Base-by-base conservation (phyloP, 23 tunicate genomes). In the Styela clava region DNA sequence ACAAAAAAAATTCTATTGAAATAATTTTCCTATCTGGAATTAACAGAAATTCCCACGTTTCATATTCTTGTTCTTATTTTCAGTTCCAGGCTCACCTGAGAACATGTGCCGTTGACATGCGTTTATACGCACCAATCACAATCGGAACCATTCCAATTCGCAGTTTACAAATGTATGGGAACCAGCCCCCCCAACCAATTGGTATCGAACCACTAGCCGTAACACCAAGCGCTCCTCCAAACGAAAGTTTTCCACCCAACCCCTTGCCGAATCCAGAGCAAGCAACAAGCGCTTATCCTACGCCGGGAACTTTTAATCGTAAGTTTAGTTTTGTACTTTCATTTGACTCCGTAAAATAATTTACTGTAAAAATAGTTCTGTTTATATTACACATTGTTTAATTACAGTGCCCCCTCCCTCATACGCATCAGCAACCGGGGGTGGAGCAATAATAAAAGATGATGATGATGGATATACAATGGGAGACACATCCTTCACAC, bases 341-440 rank as follows among this genome's bases (percentile, higher is more conserved):
- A n/a, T n/a, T n/a, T n/a, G n/a, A n/a, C n/a, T n/a, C n/a, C n/a
- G n/a, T n/a, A n/a, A n/a, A n/a, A n/a, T n/a, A n/a, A n/a, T n/a
- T n/a, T n/a, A n/a, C n/a, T n/a, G n/a, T n/a, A n/a, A n/a, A n/a
- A n/a, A n/a, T n/a, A n/a, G n/a, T n/a, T n/a, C n/a, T n/a, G n/a
- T n/a, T 30, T 79, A 71, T 52, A 69, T 31, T 69, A 36, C 28
- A 29, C 73, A 21, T 61, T 61, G 19, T 61, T 61, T 61, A n/a
- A n/a, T n/a, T n/a, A n/a, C 35, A 82, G 86, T 82, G 0, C 91
- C 91, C 23, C 91, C 91, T 24, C 91, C 91, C 22, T 74, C 85
- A 18, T 87, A 87, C 29, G 82, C 86, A 7, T 74, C 91, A 2
- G 91, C 78, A 1, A 35, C 34, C 2, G 81, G 85, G 64, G 86